Base-by-base conservation (phyloP, 1,140 invertebrate genomes). In the Platyura marginata region DNA sequence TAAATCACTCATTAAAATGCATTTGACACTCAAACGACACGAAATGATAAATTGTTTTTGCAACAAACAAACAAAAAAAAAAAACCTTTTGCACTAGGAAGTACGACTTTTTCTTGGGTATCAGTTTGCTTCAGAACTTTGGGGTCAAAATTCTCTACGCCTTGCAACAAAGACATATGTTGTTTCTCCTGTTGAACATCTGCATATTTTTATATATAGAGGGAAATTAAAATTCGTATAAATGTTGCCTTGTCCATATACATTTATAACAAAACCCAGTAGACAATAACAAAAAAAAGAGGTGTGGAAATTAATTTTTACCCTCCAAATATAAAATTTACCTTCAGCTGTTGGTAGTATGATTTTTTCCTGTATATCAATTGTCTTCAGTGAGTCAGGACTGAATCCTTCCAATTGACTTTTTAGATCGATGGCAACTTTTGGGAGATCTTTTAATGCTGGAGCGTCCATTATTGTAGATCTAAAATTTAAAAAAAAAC, bases 371-470 rank as follows among this genome's bases (percentile, higher is more conserved):
- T 81, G 73, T 36, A 85, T 90, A 46, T 78, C 74, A 6, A 84
- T 79, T 50, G 86, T 81, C 57, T 87, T 87, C 61, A 93, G 72
- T 47, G 77, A 75, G 44, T 78, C 77, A 15, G 76, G 69, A 54
- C 88, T 84, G 68, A 92, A 92, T 9, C 75, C 74, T 62, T 90
- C 84, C 49, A 91, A 65, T 64, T 92, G 81, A 57, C 74, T 83
- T 63, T 91, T 92, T 40, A 93, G 69, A 59, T 86, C 82, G 29
- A 74, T 69, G 43, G 81, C 81, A 43, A 92, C 85, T 70, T 89
- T 89, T 44, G 86, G 87, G 41, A 91, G 69, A 63, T 91, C 82
- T 67, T 91, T 87, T 39, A 89, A 71, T 52, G 77, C 74, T 61
- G 83, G 82, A 47, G 55, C 33, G 40, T 58, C 55, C 59, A 61